These are phyloP conservation scores for Matsumurasca onukii DNA, from an alignment of 1,140 invertebrate species.

Conservation along the genomic window DNA sequence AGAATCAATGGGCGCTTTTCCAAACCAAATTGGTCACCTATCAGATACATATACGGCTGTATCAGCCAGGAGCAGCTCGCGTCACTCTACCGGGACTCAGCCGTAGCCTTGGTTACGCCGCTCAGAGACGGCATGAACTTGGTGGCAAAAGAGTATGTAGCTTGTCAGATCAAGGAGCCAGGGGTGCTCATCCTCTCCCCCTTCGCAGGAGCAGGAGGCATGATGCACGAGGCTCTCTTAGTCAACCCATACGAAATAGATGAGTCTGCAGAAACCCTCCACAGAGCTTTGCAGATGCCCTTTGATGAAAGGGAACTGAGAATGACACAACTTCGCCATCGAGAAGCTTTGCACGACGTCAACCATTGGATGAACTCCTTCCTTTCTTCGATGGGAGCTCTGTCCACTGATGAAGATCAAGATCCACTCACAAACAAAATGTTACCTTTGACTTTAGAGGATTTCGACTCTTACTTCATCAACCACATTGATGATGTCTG, in stretches of 20 bases:
- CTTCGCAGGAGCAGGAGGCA: conserved; percentile 87
- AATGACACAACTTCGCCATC: conserved; percentile 79
- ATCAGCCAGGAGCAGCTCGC: conserved; percentile 83
- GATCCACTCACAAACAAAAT: conserved; percentile 79
- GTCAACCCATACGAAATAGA: conserved; percentile 91
- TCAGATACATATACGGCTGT: conserved; percentile 88
- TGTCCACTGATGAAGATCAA: conserved; percentile 70
- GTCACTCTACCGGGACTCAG: conserved; percentile 80
- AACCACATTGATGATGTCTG: conserved; percentile 86
- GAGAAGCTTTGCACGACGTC: conserved; percentile 81
- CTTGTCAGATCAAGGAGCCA: conserved; percentile 84
- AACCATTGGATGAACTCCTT: conserved; percentile 89
- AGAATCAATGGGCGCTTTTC: conserved; percentile 84
- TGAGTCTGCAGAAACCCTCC: conserved; percentile 82
- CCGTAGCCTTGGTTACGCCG: conserved; percentile 84
- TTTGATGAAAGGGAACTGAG: conserved; percentile 82
- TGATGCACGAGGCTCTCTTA: conserved; percentile 87
- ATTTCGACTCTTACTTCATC: conserved; percentile 82
- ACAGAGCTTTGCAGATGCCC: conserved; percentile 84
- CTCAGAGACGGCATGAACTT: conserved; percentile 91
- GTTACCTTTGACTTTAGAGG: conserved; percentile 82
- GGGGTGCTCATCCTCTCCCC: conserved; percentile 88
- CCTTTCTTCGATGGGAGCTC: conserved; percentile 80
- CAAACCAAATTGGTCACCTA: conserved; percentile 88
- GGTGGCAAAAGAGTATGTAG: conserved; percentile 91